phyloP scores from a whole-genome alignment of 2,888 invertebrate genomes.

The Hartigia nigra region DNA sequence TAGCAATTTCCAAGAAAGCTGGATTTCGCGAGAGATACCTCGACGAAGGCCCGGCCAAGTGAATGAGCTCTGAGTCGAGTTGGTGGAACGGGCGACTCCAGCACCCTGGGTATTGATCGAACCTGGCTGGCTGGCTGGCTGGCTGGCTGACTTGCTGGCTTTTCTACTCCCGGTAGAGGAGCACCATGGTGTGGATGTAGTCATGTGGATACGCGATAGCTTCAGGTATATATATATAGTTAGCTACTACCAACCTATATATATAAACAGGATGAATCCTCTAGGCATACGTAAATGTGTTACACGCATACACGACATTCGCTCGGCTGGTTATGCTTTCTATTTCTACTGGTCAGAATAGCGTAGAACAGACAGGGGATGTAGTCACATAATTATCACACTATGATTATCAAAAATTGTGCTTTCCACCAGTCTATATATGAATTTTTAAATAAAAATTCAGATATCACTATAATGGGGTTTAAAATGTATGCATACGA shows the following conservation, averaged over 20 bases:
- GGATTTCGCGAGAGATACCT: slow-evolving; percentile 43
- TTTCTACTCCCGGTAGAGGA: slow-evolving; percentile 59
- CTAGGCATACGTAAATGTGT: neutral
- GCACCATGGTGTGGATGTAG: slow-evolving; percentile 56
- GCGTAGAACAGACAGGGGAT: neutral
- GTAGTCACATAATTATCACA: neutral
- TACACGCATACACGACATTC: neutral
- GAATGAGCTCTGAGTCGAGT: slow-evolving; percentile 24
- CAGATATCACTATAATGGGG: neutral
- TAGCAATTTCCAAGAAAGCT: slow-evolving; percentile 48
- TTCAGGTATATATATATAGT: neutral
- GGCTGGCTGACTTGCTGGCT: slow-evolving; percentile 43
- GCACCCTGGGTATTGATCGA: slow-evolving; percentile 62
- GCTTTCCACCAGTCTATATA: neutral
- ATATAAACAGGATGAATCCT: neutral
- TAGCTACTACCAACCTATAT: neutral
- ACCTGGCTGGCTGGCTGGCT: slow-evolving; percentile 42
- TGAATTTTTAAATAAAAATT: neutral
- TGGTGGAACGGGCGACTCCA: slow-evolving; percentile 37
- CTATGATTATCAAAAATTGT: neutral
- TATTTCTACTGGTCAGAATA: neutral
- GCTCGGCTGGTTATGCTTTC: neutral
- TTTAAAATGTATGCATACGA: neutral
- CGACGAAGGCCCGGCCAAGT: slow-evolving; percentile 21
- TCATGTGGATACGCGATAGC: slow-evolving; percentile 13